Base-by-base conservation (phyloP, 1,140 invertebrate species). In the Adelges cooleyi region DNA sequence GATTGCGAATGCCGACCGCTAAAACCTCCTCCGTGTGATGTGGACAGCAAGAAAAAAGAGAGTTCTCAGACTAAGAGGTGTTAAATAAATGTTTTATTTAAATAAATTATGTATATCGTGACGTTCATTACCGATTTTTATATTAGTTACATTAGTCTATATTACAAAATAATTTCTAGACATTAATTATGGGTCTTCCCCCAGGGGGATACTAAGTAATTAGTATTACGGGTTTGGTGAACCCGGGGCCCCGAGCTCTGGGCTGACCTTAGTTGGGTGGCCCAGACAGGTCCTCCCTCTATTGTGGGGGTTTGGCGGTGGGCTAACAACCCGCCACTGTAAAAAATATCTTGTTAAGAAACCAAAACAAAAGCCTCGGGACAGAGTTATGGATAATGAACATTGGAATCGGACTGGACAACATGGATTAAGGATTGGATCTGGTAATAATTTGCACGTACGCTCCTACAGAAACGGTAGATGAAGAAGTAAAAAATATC, bases 311-410 rank as follows among this genome's bases (percentile, higher is more conserved):
- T n/a, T 33, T 27, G 23, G 48, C 23, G 23, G 23, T 15, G 48
- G 23, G 48, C 48, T 27, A 25, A 50, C 48, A 50, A 50, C 23
- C 23, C 3, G 48, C 23, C 48, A 50, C 48, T 27, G 48, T 25
- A 50, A 50, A 50, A 49, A 50, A 27, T 27, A 50, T 50, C 15
- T 50, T 50, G 48, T 50, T 50, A 50, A 27, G 23, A 50, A 50
- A 50, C 48, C 23, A 27, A 50, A 50, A 50, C 48, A 27, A 50
- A 50, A 50, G 4, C 48, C 48, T 50, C 48, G 48, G 48, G 48
- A 50, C 48, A 50, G 48, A 27, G 48, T 27, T 27, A 27, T 50
- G 48, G 23, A 50, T 25, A 50, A 27, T 27, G 23, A 50, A 50
- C 23, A 27, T 50, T 27, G 13, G 48, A 50, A 50, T 27, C 48